A percentile compares a stretch with the other conserved stretches of the same genome.
Evolutionary conservation across 2,113 vertebrate genomes (phyloP).

Genomic region (Nesoenas mayeri): DNA sequence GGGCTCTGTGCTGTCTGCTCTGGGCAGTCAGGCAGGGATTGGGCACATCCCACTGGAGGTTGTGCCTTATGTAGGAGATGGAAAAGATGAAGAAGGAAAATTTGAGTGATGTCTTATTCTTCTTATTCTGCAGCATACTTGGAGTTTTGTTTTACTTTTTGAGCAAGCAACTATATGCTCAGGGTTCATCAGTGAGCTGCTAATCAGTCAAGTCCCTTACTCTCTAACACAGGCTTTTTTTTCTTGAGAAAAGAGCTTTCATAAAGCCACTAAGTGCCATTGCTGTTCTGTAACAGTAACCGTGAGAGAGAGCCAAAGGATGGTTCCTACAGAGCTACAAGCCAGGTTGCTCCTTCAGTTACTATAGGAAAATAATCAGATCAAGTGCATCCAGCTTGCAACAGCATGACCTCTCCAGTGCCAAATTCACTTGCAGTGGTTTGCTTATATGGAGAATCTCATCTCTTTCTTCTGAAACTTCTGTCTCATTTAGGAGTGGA

Average conservation of each 20-base stretch:
- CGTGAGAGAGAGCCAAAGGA: not conserved
- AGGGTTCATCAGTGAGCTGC: not conserved
- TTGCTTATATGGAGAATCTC: not conserved
- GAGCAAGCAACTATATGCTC: not conserved
- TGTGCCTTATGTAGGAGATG: not conserved
- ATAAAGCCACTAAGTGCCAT: constrained; percentile 31
- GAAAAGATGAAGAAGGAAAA: not conserved
- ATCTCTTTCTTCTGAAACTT: not conserved
- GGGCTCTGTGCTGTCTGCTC: not conserved
- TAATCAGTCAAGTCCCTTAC: not conserved
- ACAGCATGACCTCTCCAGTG: not conserved
- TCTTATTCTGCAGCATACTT: not conserved
- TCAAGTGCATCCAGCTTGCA: not conserved
- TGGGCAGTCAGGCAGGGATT: rapidly evolving
- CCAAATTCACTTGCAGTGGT: not conserved
- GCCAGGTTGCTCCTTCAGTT: not conserved
- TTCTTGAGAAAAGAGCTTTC: not conserved
- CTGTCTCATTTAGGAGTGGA: not conserved
- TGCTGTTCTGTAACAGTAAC: not conserved
- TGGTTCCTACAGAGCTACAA: not conserved
- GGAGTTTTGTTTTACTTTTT: not conserved
- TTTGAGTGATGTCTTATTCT: not conserved
- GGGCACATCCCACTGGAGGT: rapidly evolving
- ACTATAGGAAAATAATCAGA: not conserved
- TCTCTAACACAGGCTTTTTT: not conserved